These are phyloP conservation scores for Unio pictorum DNA, from an alignment of 2,888 invertebrate species.

Conservation along the genomic window DNA sequence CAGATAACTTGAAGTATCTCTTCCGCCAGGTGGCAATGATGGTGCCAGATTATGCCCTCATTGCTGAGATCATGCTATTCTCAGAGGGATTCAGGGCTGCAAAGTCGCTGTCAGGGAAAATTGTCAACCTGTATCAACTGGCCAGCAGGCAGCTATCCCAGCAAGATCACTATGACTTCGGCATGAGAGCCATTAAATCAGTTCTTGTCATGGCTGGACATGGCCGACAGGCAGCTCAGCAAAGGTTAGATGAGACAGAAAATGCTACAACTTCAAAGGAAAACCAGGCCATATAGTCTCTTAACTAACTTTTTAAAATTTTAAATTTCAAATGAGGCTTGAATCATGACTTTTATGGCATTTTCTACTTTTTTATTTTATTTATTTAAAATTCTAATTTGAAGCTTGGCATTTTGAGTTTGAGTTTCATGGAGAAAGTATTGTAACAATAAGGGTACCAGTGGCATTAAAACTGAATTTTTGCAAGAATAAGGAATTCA, in stretches of 20 bases:
- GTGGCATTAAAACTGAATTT: too few relatives aligned
- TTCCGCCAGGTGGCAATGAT: constrained; percentile 72
- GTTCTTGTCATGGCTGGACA: constrained; percentile 71
- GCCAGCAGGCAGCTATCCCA: constrained; percentile 71
- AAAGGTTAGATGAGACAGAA: constrained; percentile 43
- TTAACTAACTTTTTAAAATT: too few relatives aligned
- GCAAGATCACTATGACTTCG: constrained; percentile 72
- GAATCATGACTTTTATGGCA: too few relatives aligned
- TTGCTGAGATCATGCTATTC: constrained; percentile 71
- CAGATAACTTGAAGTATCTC: constrained; percentile 71
- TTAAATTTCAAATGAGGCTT: neutral
- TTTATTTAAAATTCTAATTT: too few relatives aligned
- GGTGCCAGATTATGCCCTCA: constrained; percentile 70
- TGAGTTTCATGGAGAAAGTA: too few relatives aligned
- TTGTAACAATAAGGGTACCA: too few relatives aligned
- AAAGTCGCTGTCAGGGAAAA: constrained; percentile 69
- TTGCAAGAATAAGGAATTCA: too few relatives aligned
- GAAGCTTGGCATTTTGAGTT: too few relatives aligned
- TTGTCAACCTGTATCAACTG: constrained; percentile 70
- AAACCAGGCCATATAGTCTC: too few relatives aligned
- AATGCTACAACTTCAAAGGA: too few relatives aligned
- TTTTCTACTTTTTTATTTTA: too few relatives aligned
- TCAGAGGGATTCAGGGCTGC: constrained; percentile 70
- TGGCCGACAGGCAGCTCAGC: constrained; percentile 61
- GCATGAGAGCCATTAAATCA: constrained; percentile 71